Evolutionary conservation across 2,797 vertebrate species (phyloP).

Genomic region (Myotis pilosus): DNA sequence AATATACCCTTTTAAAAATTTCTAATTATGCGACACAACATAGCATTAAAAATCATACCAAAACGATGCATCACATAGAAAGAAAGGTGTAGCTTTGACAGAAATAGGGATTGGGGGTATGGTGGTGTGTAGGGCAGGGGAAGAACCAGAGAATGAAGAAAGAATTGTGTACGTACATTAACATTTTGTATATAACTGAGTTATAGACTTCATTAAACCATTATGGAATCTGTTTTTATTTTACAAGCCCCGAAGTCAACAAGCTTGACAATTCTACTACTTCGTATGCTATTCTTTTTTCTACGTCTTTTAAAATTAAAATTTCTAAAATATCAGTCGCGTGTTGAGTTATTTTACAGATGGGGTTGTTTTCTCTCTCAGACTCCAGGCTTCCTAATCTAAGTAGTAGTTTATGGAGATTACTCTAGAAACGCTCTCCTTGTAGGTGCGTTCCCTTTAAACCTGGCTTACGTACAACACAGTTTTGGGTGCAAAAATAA

Average conservation of each 20-base stretch:
- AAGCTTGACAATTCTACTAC: background rate
- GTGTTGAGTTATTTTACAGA: background rate
- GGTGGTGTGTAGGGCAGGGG: too few relatives aligned
- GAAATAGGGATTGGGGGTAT: background rate
- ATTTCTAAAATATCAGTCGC: background rate
- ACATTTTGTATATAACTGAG: background rate
- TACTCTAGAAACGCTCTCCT: background rate
- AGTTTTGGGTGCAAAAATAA: background rate
- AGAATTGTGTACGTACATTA: background rate
- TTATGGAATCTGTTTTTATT: background rate
- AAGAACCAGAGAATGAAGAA: background rate
- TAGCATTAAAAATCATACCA: background rate
- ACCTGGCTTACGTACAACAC: background rate
- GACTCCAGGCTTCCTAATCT: background rate
- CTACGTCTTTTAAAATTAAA: slow-evolving; percentile 16
- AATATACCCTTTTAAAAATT: background rate
- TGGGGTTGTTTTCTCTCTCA: background rate
- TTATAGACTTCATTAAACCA: background rate
- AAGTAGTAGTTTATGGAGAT: background rate
- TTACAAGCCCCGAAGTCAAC: background rate
- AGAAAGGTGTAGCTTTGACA: background rate
- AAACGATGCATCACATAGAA: background rate
- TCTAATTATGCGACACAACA: background rate
- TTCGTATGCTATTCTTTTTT: background rate
- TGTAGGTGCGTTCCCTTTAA: background rate